Evolutionary conservation across 2,888 invertebrate genomes (phyloP).

Genomic region (Drosophila setosimentum): DNA sequence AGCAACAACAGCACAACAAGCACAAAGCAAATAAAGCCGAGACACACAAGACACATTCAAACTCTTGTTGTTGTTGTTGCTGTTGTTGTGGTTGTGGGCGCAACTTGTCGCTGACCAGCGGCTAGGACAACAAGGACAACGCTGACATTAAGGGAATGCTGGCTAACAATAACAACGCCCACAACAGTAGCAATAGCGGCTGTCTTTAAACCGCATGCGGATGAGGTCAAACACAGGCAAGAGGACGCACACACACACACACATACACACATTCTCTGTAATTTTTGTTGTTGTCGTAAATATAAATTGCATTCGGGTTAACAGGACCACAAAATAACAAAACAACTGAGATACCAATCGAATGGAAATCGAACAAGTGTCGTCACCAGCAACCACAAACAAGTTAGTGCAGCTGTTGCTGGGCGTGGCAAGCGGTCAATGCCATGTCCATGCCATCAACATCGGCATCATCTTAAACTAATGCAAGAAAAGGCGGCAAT

Average conservation of each 20-base stretch:
- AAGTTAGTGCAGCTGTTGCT: conserved; percentile 35
- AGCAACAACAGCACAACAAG: conserved; percentile 31
- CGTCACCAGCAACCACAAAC: conserved; percentile 12
- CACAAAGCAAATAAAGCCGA: conserved; percentile 34
- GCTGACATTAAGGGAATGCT: conserved; percentile 51
- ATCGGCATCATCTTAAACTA: not conserved
- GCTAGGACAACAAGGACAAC: conserved; percentile 34
- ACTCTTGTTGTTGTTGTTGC: conserved; percentile 6
- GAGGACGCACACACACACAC: conserved; percentile 2
- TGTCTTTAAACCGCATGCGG: conserved; percentile 30
- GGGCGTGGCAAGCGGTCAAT: conserved; percentile 23
- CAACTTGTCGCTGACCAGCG: conserved; percentile 52
- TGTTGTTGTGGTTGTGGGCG: conserved; percentile 26
- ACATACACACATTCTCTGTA: conserved; percentile 9
- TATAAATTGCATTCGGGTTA: conserved; percentile 33
- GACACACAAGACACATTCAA: conserved; percentile 9
- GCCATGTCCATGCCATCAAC: no score
- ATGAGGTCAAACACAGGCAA: conserved; percentile 2
- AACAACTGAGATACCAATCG: conserved; percentile 35
- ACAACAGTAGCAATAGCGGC: conserved; percentile 50
- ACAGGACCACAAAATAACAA: conserved; percentile 12
- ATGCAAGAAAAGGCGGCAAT: not conserved
- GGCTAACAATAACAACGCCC: conserved; percentile 63
- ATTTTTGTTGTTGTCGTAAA: conserved; percentile 51
- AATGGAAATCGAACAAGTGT: conserved; percentile 45